Evolutionary conservation across 2,113 vertebrate species (phyloP), one percentile per base, ranked within the genome.

Genomic region (Mormyrus iriodes): DNA sequence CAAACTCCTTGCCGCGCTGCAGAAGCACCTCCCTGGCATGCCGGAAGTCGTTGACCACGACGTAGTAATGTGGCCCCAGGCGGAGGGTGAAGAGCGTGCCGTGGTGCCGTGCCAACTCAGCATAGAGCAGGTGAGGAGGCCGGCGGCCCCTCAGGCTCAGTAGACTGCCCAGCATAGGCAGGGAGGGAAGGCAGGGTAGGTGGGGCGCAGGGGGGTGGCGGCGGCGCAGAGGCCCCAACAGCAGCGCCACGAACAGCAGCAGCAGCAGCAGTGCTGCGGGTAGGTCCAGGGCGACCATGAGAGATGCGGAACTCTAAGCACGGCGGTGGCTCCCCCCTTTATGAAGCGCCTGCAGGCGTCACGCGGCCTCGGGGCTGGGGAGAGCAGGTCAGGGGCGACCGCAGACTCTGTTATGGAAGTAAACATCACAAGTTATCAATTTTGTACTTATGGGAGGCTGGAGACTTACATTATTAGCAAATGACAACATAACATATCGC

Each of bases 141-240:
- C 92, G 90, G 0, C 35, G 6, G 1, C 93, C 93, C 3, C 92
- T 42, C 89, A 96, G 90, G 92, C 95, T 95, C 52, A 94, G 94
- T 24, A 96, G 94, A 89, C 95, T 96, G 35, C 96, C 96, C 91
- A 96, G 87, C 2, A 95, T 0, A 0, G 95, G 96, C 65, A 96
- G 42, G 0, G 89, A 5, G 0, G 95, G 95, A 53, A 96, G 93
- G 89, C 94, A 92, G 3, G 95, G 95, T 61, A 95, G 8, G 17
- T 17, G 73, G 90, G 17, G 31, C 27, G 42, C 65, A n/a, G 46
- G n/a, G 53, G 5, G 52, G 52, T 42, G 4, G 31, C 0, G 82
- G 85, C 89, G 49, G n/a, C 44, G 10, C 27, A 35, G 21, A 10
- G 79, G 13, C 21, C 39, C 10, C 1, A 76, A 7, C 79, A 58